Percentiles rank a stretch among this genome's conserved stretches.
Evolutionary conservation across 2,888 invertebrate genomes (phyloP).

Genomic region (Pristionchus mayeri): DNA sequence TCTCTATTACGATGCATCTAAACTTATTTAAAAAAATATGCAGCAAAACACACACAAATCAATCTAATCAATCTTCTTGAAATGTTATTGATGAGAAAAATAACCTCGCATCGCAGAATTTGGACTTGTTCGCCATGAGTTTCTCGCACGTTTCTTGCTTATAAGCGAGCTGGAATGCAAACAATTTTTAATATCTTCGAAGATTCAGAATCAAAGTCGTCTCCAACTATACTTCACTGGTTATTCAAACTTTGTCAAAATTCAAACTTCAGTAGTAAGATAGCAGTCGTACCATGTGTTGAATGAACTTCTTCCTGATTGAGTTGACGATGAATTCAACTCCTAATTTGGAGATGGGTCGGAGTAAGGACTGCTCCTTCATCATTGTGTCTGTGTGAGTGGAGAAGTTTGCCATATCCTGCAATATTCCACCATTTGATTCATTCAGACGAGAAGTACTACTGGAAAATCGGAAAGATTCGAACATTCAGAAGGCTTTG

Average conservation of each 20-base stretch:
- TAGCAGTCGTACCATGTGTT: background rate
- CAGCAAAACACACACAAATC: too few species aligned
- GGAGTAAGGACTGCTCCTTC: background rate
- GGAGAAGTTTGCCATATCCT: background rate
- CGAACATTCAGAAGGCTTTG: background rate
- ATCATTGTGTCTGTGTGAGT: background rate
- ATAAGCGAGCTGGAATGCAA: conserved; percentile 84
- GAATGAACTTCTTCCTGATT: conserved; percentile 89
- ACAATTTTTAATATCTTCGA: background rate
- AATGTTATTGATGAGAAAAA: background rate
- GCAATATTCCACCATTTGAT: too few species aligned
- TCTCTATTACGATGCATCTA: background rate
- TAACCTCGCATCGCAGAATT: background rate
- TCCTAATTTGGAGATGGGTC: conserved; percentile 80
- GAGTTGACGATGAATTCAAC: conserved; percentile 99
- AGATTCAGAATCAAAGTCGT: background rate
- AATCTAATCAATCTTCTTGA: too few species aligned
- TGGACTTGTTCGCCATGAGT: conserved; percentile 95
- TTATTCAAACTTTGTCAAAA: too few species aligned
- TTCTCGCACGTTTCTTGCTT: conserved; percentile 99
- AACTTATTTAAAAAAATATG: background rate
- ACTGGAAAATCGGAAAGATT: too few species aligned
- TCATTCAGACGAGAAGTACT: too few species aligned
- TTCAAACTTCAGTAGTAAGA: background rate
- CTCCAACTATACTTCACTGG: too few species aligned